Percentiles rank a stretch among this genome's conserved stretches.
Conservation (phyloP, 1,140 invertebrate genomes). For the Sycophaga agraensis region DNA sequence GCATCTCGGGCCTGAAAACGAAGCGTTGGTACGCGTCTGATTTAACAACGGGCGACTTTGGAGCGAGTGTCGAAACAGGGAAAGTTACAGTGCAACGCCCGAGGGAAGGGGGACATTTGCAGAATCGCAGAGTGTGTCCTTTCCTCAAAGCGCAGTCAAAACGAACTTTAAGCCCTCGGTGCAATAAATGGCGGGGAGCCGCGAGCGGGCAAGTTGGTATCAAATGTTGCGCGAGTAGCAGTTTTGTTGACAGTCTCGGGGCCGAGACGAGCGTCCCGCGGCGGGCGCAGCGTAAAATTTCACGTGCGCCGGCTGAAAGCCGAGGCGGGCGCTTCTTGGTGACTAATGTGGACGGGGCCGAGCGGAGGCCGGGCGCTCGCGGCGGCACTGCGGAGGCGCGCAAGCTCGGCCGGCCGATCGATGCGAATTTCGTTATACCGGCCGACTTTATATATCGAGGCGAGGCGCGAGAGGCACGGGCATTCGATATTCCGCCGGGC, state of each 20-base stretch:
- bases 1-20: too few species aligned
- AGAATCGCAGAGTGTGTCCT: background rate
- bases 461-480: too few species aligned
- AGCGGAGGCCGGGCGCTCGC: too few species aligned
- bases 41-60: too few species aligned
- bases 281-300: too few species aligned
- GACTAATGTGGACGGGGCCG: slow-evolving; percentile 21
- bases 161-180: background rate
- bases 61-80: too few species aligned
- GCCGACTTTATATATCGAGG: background rate
- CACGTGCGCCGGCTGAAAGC: background rate
- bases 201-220: background rate
- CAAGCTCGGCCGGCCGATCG: background rate
- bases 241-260: slow-evolving; percentile 2
- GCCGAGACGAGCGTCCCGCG: too few species aligned
- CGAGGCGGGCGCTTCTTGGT: too few species aligned
- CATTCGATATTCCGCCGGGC: background rate
- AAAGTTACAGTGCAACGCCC: too few species aligned
- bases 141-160: slow-evolving; percentile 2
- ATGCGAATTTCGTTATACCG: slow-evolving; percentile 13
- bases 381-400: too few species aligned
- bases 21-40: too few species aligned
- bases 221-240: background rate
- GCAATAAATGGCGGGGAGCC: background rate
- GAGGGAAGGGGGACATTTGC: too few species aligned